These are phyloP conservation scores for Steinernema hermaphroditum DNA, from an alignment of 2,888 invertebrate species.

Conservation along the genomic window DNA sequence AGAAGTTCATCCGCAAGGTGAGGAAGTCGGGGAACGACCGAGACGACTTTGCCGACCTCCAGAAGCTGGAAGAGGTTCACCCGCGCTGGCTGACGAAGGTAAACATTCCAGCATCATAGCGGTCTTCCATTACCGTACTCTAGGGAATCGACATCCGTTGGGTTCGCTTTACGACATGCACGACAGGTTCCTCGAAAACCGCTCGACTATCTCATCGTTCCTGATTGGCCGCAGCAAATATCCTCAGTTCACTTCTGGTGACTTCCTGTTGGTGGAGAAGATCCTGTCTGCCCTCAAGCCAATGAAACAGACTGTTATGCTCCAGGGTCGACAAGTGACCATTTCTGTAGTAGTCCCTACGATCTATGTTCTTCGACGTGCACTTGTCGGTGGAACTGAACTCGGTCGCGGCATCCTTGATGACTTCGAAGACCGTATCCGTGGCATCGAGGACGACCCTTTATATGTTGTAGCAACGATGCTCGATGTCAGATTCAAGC, in stretches of 20 bases:
- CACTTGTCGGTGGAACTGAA: background rate
- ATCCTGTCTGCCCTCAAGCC: background rate
- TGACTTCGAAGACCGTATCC: background rate
- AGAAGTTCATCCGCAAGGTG: background rate
- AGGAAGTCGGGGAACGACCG: background rate
- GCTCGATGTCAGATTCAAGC: background rate
- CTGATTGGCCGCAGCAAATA: background rate
- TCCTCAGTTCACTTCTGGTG: background rate
- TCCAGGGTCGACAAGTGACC: background rate
- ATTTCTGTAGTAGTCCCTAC: background rate
- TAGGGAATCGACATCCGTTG: too few relatives aligned
- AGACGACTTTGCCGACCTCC: too few relatives aligned
- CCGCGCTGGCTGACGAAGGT: background rate
- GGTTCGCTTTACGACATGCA: background rate
- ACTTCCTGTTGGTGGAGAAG: background rate
- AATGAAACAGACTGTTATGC: background rate
- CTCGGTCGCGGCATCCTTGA: background rate
- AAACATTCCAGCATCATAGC: background rate
- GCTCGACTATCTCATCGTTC: background rate
- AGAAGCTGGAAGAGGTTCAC: background rate
- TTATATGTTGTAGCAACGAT: background rate
- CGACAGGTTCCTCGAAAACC: background rate
- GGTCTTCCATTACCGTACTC: background rate
- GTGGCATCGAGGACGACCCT: background rate
- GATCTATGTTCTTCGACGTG: background rate